Base-by-base conservation (phyloP, 2,888 invertebrate genomes). In the Diachrysia chrysitis region DNA sequence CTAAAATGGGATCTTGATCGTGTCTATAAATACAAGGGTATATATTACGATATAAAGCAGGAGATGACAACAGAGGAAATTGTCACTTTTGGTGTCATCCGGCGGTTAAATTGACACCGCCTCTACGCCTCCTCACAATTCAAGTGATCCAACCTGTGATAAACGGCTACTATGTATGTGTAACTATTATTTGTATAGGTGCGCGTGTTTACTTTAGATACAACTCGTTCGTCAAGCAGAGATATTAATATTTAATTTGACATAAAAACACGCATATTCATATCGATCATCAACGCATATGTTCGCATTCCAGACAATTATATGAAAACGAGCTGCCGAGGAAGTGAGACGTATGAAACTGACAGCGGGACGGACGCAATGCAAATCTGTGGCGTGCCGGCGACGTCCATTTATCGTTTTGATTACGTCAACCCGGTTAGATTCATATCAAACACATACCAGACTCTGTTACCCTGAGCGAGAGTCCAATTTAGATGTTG, bases 301-400 rank as follows among this genome's bases (percentile, higher is more conserved):
- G 83, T 84, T 88, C 83, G 81, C 89, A 90, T 91, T 90, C 89
- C 89, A 86, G 72, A 53, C 85, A 87, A 89, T 89, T 86, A 89
- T 78, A 86, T 67, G 80, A 83, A 86, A 88, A 86, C 84, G 83
- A 85, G 83, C 75, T 85, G 78, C 83, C 83, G 78, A 90, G 90
- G 90, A 92, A 91, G 88, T 88, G 84, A 90, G 85, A 87, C 85
- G 86, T 85, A 85, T 85, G 85, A 85, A 90, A 90, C 89, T 89
- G 91, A 91, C 91, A 89, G 85, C 84, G 83, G 84, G 85, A 87
- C 88, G 87, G 88, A 91, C 89, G 89, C 87, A 86, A 89, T 90
- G 92, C 92, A 93, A 94, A 93, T 93, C 93, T 91, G 91, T 88
- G 89, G 85, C 85, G 83, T 85, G 83, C 85, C 84, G 84, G 82